Conservation (phyloP, 2,113 vertebrate genomes). For the Isurus oxyrinchus region DNA sequence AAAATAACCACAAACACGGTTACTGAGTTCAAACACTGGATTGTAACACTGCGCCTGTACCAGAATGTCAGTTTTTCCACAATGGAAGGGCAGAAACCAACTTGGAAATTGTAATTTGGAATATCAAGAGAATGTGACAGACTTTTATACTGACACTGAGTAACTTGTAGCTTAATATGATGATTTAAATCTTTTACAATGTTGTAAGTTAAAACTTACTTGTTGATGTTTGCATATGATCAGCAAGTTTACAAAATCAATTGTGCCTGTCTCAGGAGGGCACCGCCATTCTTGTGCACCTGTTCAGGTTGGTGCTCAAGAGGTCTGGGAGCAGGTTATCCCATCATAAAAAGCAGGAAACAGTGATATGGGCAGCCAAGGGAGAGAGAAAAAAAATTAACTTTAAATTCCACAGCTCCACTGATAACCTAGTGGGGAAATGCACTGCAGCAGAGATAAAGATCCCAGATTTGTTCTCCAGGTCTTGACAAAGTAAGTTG, state of each 20-base stretch:
- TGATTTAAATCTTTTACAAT: background rate
- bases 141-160: background rate
- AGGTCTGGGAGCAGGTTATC: background rate
- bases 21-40: background rate
- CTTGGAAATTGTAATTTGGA: background rate
- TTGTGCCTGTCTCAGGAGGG: background rate
- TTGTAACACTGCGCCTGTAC: background rate
- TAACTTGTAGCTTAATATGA: background rate
- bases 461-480: background rate
- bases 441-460: background rate
- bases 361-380: background rate
- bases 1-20: background rate
- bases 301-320: background rate
- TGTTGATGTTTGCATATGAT: background rate
- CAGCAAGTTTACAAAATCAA: background rate
- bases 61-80: background rate
- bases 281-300: background rate
- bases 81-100: background rate
- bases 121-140: background rate
- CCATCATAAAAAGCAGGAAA: background rate
- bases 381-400: background rate
- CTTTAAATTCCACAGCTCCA: background rate
- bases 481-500: background rate
- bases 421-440: background rate
- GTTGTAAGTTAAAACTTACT: background rate